A percentile compares a stretch with the other conserved stretches of the same genome.
Conservation (phyloP, 30 jellyfish, hydroid and myxozoan genomes). For the Aurelia sp. region DNA sequence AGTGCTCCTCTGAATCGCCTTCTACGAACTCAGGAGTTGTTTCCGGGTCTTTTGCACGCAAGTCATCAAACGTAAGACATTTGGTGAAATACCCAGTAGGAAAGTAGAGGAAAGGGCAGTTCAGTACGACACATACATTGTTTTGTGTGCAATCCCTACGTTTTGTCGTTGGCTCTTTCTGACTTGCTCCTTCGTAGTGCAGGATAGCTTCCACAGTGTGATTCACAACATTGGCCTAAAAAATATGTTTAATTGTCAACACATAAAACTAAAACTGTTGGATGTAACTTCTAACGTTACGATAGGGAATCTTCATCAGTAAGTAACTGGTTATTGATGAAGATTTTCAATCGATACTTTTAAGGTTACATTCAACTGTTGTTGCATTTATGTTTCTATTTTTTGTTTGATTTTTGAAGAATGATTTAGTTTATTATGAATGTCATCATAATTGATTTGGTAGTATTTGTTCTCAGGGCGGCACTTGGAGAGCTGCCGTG, state of each 20-base stretch:
- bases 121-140: constrained; percentile 65
- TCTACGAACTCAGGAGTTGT: constrained; percentile 58
- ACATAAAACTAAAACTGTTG: too few relatives aligned
- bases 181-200: constrained; percentile 83
- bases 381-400: too few relatives aligned
- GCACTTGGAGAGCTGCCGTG: too few relatives aligned
- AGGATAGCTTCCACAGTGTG: constrained; percentile 83
- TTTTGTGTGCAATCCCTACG: constrained; percentile 64
- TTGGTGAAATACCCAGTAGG: constrained; percentile 59
- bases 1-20: constrained; percentile 80
- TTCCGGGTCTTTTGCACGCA: constrained; percentile 65
- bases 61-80: constrained; percentile 77
- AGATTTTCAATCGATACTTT: too few relatives aligned
- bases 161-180: constrained; percentile 61
- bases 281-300: neutral
- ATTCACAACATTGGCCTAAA: constrained; percentile 62
- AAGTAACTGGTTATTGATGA: too few relatives aligned
- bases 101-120: constrained; percentile 85
- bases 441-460: too few relatives aligned
- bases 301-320: too few relatives aligned
- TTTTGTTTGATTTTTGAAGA: too few relatives aligned
- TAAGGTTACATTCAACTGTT: too few relatives aligned
- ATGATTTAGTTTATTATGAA: too few relatives aligned
- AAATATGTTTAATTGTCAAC: neutral
- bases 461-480: too few relatives aligned